These are phyloP conservation scores for Ptychodera flava DNA, from an alignment of 35 echinoderm and acorn worm genomes.

Conservation along the genomic window DNA sequence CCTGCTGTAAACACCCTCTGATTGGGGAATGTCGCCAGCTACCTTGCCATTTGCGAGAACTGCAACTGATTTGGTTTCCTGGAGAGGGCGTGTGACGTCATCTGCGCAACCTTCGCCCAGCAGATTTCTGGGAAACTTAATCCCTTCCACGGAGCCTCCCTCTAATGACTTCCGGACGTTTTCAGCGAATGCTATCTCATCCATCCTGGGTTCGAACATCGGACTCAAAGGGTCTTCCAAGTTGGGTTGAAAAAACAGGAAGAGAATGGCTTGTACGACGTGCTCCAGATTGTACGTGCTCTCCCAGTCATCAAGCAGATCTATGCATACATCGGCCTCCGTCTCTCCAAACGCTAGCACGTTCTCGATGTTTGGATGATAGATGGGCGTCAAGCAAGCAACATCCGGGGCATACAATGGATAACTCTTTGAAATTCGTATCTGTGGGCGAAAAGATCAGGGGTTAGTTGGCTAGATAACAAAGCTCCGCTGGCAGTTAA, in stretches of 20 bases:
- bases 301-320: conserved; percentile 50
- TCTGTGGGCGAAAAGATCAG: neutral
- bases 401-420: conserved; percentile 8
- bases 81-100: too few relatives aligned
- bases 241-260: conserved; percentile 76
- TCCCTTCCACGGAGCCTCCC: conserved; percentile 47
- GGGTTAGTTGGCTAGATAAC: too few relatives aligned
- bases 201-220: conserved; percentile 32
- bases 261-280: conserved; percentile 66
- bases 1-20: too few relatives aligned
- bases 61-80: too few relatives aligned
- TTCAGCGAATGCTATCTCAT: conserved; percentile 29
- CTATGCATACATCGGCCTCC: conserved; percentile 72
- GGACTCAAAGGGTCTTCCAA: conserved; percentile 53
- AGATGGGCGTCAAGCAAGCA: conserved; percentile 55
- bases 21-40: too few relatives aligned
- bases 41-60: too few relatives aligned
- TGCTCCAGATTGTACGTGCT: conserved; percentile 42
- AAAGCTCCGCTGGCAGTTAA: too few relatives aligned
- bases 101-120: too few relatives aligned
- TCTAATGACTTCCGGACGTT: conserved; percentile 57
- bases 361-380: conserved; percentile 86
- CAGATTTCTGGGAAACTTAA: conserved; percentile 44
- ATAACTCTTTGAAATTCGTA: neutral
- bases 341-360: conserved; percentile 18